These are phyloP conservation scores for Procavia capensis DNA, from an alignment of 2,113 vertebrate genomes.

Conservation along the genomic window DNA sequence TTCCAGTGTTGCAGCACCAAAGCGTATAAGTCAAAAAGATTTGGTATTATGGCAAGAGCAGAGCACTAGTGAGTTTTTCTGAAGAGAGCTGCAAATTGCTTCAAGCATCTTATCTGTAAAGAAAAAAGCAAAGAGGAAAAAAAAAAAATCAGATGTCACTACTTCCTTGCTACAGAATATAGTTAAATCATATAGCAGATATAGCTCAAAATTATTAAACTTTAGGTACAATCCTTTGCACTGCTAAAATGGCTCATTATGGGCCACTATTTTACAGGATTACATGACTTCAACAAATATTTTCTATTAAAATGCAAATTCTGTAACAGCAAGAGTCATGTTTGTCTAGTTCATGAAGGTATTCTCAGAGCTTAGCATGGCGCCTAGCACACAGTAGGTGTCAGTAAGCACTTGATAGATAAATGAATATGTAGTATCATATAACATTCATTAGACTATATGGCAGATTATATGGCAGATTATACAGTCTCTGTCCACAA, in stretches of 20 bases:
- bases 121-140: conserved; percentile 74
- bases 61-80: conserved; percentile 76
- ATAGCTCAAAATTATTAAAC: background rate
- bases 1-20: conserved; percentile 77
- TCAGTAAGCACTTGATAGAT: background rate
- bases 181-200: background rate
- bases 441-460: background rate
- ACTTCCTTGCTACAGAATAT: background rate
- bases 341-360: background rate
- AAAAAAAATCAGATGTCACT: conserved; percentile 47
- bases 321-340: background rate
- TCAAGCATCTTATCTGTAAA: conserved; percentile 83
- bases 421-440: background rate
- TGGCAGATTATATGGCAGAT: background rate
- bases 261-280: background rate
- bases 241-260: background rate
- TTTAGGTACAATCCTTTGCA: background rate
- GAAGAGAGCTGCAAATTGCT: conserved; percentile 73
- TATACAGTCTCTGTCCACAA: background rate
- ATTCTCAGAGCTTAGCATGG: background rate
- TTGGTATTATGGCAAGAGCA: conserved; percentile 78
- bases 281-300: background rate
- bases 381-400: background rate
- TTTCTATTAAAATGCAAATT: conserved; percentile 23
- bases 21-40: conserved; percentile 58